These are phyloP conservation scores for Molorchus minor DNA, from an alignment of 2,888 invertebrate genomes.

Conservation along the genomic window DNA sequence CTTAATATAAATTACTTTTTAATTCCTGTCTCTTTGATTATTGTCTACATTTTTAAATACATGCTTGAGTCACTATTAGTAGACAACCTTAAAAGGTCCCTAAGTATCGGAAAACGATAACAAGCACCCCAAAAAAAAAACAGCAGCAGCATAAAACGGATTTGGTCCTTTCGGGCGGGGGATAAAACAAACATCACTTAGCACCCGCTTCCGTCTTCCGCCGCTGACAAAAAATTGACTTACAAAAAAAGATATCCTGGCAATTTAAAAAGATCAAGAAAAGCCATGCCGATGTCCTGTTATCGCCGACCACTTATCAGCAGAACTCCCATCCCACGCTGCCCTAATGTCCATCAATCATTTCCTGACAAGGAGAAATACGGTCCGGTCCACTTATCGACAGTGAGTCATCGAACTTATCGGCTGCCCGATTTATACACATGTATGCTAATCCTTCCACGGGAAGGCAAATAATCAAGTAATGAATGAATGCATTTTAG, in stretches of 20 bases:
- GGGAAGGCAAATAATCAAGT: constrained; percentile 12
- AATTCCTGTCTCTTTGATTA: too few species aligned
- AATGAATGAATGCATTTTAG: too few species aligned
- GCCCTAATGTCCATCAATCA: constrained; percentile 44
- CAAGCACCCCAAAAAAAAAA: too few species aligned
- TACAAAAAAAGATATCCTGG: constrained; percentile 30
- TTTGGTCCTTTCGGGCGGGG: neutral
- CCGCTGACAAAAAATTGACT: constrained; percentile 30
- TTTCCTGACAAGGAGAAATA: constrained; percentile 42
- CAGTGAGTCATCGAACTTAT: constrained; percentile 24
- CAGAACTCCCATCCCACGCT: constrained; percentile 39
- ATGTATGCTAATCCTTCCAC: constrained; percentile 17
- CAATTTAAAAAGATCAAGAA: constrained; percentile 37
- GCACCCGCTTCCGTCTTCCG: neutral
- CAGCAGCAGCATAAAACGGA: too few species aligned
- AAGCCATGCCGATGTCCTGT: constrained; percentile 31
- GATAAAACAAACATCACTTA: neutral
- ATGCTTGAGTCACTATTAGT: too few species aligned
- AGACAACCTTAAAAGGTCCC: too few species aligned
- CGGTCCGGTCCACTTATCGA: constrained; percentile 27
- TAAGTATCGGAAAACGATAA: too few species aligned
- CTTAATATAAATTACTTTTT: too few species aligned
- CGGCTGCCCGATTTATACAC: constrained; percentile 18
- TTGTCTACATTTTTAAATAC: too few species aligned
- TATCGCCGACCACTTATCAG: constrained; percentile 40